Base-by-base conservation (phyloP, 2,888 invertebrate genomes). In the Falcaria lacertinaria region DNA sequence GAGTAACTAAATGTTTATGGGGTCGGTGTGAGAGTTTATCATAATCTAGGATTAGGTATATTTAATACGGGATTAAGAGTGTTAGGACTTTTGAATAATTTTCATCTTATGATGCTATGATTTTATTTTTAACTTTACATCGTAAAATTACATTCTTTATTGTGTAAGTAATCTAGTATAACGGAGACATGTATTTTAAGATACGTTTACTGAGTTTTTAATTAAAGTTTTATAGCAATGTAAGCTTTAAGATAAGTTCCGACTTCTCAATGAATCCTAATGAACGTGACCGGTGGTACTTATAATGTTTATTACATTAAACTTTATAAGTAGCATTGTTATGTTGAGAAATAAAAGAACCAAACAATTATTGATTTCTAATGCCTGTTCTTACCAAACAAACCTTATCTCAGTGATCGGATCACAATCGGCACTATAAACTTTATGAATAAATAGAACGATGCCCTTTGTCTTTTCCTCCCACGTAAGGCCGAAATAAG, bases 401-500 rank as follows among this genome's bases (percentile, higher is more conserved):
- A 33, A 15, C 5, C 14, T 13, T 33, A 0, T 33, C 15, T 33
- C 33, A 33, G 14, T 14, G 5, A 37, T 22, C 11, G 22, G 22
- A 37, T 37, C 58, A 50, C 47, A 57, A 52, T 57, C 50, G 45
- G 41, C 48, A 50, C 54, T 54, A 65, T 66, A 66, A 67, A 65
- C 19, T 64, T 61, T 69, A 66, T 69, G 61, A 70, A 71, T 71
- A 64, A 72, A 67, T 68, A 66, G 65, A 62, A 60, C 50, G 48
- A 43, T 46, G 40, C 45, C 64, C 62, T 74, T 69, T 65, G 66
- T 73, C 64, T 70, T 52, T 58, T 60, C 69, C 71, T 63, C 72
- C 71, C 65, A 71, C 72, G 70, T 59, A 45, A 68, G 55, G 60
- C 49, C 58, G 42, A 66, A 66, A 66, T 64, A 66, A 69, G 66